These are phyloP conservation scores for Geophilus truncorum DNA, from an alignment of 2,888 invertebrate genomes.

Conservation along the genomic window DNA sequence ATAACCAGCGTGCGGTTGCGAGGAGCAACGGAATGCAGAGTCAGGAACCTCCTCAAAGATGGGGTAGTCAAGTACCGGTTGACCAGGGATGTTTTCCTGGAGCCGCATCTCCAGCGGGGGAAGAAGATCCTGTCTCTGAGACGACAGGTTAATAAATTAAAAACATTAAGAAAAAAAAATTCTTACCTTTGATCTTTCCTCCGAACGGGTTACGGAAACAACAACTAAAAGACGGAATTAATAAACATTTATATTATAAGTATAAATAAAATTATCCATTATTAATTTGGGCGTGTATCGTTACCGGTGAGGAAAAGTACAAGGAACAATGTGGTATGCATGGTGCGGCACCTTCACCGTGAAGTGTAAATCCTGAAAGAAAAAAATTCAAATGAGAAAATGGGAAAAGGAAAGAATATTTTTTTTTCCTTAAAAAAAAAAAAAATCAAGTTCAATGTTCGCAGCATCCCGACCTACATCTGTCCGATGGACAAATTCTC, in stretches of 20 bases:
- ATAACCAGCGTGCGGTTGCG: constrained; percentile 34
- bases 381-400: not conserved
- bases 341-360: not conserved
- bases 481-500: not conserved
- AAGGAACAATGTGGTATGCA: not conserved
- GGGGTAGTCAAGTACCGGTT: constrained; percentile 38
- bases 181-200: not conserved
- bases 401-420: not conserved
- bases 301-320: not conserved
- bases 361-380: not conserved
- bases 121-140: not conserved
- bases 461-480: not conserved
- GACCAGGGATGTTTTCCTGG: constrained; percentile 36
- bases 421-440: too few species aligned
- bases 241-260: too few species aligned
- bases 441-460: not conserved
- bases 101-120: constrained; percentile 2
- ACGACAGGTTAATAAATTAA: not conserved
- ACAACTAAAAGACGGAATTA: not conserved
- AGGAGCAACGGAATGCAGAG: constrained; percentile 34
- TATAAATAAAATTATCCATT: too few species aligned
- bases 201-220: not conserved
- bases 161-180: not conserved
- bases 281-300: too few species aligned
- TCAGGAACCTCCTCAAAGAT: constrained; percentile 37